A percentile compares a stretch with the other conserved stretches of the same genome.
Evolutionary conservation across 1,140 invertebrate genomes (phyloP).

Genomic region (Cotesia chilonis): DNA sequence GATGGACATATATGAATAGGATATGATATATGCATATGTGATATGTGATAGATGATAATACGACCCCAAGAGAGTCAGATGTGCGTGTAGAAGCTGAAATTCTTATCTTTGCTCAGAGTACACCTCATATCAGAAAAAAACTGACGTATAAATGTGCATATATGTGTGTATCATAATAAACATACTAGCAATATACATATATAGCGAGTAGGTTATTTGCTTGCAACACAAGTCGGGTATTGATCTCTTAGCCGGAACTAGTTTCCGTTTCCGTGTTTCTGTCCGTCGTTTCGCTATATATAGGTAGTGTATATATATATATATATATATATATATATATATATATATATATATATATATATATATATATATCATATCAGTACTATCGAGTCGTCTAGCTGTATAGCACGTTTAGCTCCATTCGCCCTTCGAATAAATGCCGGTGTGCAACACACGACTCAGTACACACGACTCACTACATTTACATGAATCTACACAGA

Average conservation of each 20-base stretch:
- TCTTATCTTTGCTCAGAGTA: too few species aligned
- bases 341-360: conserved; percentile 7
- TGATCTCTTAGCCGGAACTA: conserved; percentile 63
- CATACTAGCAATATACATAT: background rate
- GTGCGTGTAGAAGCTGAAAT: too few species aligned
- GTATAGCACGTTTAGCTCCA: background rate
- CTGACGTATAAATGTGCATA: too few species aligned
- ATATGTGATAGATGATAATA: too few species aligned
- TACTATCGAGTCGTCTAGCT: too few species aligned
- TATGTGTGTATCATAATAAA: too few species aligned
- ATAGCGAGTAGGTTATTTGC: conserved; percentile 15
- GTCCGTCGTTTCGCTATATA: conserved; percentile 37
- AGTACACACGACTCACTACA: background rate
- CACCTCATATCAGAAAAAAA: too few species aligned
- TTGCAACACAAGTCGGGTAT: conserved; percentile 56
- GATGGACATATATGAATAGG: too few species aligned
- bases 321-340: conserved; percentile 26
- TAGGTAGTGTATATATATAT: conserved; percentile 23
- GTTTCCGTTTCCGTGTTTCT: conserved; percentile 60
- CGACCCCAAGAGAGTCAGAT: too few species aligned
- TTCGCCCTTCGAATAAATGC: conserved; percentile 36
- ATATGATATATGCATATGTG: too few species aligned
- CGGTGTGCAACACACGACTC: conserved; percentile 16
- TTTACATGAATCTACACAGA: background rate
- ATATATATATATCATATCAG: conserved; percentile 23